Conservation (phyloP, 1,140 invertebrate species). For the Caenorhabditis inopinata region DNA sequence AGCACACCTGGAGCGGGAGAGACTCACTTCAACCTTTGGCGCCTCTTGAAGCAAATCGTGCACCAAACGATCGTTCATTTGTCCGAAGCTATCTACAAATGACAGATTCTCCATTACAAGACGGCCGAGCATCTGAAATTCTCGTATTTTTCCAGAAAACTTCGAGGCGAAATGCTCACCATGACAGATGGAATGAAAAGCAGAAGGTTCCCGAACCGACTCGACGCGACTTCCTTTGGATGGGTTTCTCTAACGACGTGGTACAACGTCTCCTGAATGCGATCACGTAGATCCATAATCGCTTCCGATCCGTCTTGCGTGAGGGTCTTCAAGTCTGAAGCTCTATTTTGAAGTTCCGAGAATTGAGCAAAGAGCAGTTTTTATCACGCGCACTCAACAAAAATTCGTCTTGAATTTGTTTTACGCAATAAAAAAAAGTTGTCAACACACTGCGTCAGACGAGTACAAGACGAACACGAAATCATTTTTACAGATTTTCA, state of each 20-base stretch:
- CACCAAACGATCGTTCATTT: conserved; percentile 45
- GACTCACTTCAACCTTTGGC: conserved; percentile 43
- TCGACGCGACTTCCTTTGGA: conserved; percentile 66
- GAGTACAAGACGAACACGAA: too few relatives aligned
- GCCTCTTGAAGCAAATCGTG: conserved; percentile 62
- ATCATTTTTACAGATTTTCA: too few relatives aligned
- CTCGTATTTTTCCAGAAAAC: background rate
- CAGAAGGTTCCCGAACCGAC: conserved; percentile 62
- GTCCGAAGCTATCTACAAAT: conserved; percentile 62
- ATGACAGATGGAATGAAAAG: conserved; percentile 63
- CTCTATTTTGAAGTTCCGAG: too few relatives aligned
- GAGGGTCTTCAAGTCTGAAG: conserved; percentile 56
- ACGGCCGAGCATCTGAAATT: conserved; percentile 57
- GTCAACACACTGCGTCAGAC: too few relatives aligned
- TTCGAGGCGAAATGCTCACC: conserved; percentile 42
- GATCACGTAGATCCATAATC: conserved; percentile 61
- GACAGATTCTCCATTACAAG: conserved; percentile 62
- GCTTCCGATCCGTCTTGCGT: conserved; percentile 61
- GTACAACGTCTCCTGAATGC: conserved; percentile 64
- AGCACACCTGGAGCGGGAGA: too few relatives aligned
- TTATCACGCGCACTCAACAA: too few relatives aligned
- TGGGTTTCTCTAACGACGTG: conserved; percentile 66
- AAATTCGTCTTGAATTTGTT: too few relatives aligned
- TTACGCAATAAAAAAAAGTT: too few relatives aligned
- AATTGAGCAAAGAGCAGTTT: too few relatives aligned